Percentiles rank a stretch among this genome's conserved stretches.
phyloP scores from a whole-genome alignment of 92 coral and sea anemone genomes.

The Bergia sp. region DNA sequence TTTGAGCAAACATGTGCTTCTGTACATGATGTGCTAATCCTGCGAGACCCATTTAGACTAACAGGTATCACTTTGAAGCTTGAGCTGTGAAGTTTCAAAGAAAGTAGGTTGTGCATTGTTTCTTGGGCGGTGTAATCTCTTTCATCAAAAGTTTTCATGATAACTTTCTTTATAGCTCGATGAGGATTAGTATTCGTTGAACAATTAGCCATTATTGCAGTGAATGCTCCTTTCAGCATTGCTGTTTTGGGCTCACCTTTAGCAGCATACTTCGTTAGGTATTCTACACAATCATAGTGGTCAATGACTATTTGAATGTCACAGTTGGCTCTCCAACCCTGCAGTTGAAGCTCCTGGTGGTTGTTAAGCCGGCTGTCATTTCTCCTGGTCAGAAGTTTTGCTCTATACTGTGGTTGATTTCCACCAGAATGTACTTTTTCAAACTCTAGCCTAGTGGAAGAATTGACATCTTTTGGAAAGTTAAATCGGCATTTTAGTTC shows the following conservation, averaged over 20 bases:
- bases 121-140: slow-evolving; percentile 50
- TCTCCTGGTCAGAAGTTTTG: slow-evolving; percentile 40
- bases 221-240: slow-evolving; percentile 25
- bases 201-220: slow-evolving; percentile 23
- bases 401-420: slow-evolving; percentile 35
- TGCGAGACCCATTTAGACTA: slow-evolving; percentile 51
- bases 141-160: slow-evolving; percentile 35
- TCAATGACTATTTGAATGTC: slow-evolving; percentile 51
- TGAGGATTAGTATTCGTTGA: slow-evolving; percentile 44
- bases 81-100: slow-evolving; percentile 44
- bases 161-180: slow-evolving; percentile 32
- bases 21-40: slow-evolving; percentile 24
- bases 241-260: slow-evolving; percentile 31
- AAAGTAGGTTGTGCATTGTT: slow-evolving; percentile 54
- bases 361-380: slow-evolving; percentile 37
- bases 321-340: slow-evolving; percentile 54
- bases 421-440: slow-evolving; percentile 22
- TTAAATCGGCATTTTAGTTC: slow-evolving; percentile 77
- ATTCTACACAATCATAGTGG: slow-evolving; percentile 54
- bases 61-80: slow-evolving; percentile 54
- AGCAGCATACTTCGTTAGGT: slow-evolving; percentile 54
- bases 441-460: slow-evolving; percentile 37
- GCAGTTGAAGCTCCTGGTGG: slow-evolving; percentile 55
- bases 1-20: not conserved
- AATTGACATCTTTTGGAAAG: slow-evolving; percentile 61